Evolutionary conservation across 2,888 invertebrate species (phyloP), one percentile per base, ranked within the genome.

Genomic region (Erannis defoliaria): DNA sequence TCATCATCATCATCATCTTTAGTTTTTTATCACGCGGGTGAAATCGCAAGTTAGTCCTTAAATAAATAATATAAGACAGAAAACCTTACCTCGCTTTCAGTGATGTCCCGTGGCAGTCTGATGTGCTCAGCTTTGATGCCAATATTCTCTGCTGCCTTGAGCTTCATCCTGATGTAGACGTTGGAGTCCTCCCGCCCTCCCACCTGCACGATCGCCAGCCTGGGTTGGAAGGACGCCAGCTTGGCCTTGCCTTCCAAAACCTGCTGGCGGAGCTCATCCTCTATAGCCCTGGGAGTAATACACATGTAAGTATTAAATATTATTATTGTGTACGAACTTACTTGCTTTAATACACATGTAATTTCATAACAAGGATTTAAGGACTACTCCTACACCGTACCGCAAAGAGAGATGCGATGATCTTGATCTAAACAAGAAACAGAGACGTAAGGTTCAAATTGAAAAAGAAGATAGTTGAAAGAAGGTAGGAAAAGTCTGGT

Each of bases 171-270:
- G 81, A 99, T 99, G 91, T 99, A 99, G 5, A 99, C 99, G 93
- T 99, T 99, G 43, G 99, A 99, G 89, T 99, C 99, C 85, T 98
- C 98, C 0, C 99, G 94, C 1, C 96, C 97, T 10, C 99, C 99
- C 64, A 99, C 99, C 94, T 99, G 97, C 43, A 99, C 97, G 80
- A 99, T 98, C 19, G 98, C 97, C 69, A 99, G 93, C 12, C 96
- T 96, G 0, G 97, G 96, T 67, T 88, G 86, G 84, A 97, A 98
- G 63, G 93, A 88, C 1, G 96, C 93, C 58, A 95, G 77, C 66
- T 89, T 85, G 55, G 91, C 80, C 49, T 94, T 94, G 66, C 97
- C 82, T 55, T 92, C 87, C 4, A 82, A 78, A 4, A 98, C 96
- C 78, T 97, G 95, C 72, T 91, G 86, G 6, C 94, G 93, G 45